Evolutionary conservation across 1,140 invertebrate genomes (phyloP).

Genomic region (Trichonephila inaurata): DNA sequence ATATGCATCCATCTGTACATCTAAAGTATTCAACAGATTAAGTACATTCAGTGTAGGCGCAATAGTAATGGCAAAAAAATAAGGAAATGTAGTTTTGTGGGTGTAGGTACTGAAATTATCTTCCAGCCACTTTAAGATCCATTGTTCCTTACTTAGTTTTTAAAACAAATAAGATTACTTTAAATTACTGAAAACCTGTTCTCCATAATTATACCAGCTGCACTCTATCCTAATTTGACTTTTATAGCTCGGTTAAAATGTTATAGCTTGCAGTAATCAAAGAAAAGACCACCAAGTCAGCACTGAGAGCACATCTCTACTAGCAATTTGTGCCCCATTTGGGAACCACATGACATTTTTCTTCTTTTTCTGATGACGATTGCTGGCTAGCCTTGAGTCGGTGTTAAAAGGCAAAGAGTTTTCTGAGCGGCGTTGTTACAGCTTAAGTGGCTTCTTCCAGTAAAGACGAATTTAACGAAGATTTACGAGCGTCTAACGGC

Average conservation of each 20-base stretch:
- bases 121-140: background rate
- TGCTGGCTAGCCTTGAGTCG: constrained; percentile 37
- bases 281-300: constrained; percentile 1
- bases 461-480: constrained; percentile 41
- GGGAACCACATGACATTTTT: constrained; percentile 12
- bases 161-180: background rate
- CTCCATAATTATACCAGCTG: constrained; percentile 31
- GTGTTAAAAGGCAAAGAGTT: constrained; percentile 36
- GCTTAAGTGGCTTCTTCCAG: constrained; percentile 49
- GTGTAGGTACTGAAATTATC: background rate
- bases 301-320: background rate
- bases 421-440: constrained; percentile 7
- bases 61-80: background rate
- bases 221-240: constrained; percentile 5
- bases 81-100: background rate
- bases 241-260: constrained; percentile 7
- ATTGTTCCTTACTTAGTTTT: background rate
- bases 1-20: too few relatives aligned
- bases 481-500: constrained; percentile 40
- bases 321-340: constrained; percentile 43
- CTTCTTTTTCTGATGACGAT: constrained; percentile 18
- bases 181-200: constrained; percentile 24
- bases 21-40: too few relatives aligned
- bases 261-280: background rate
- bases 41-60: background rate